Percentiles rank a stretch among this genome's conserved stretches.
Evolutionary conservation across 2,797 vertebrate species (phyloP).

Genomic region (Esox masquinongy): DNA sequence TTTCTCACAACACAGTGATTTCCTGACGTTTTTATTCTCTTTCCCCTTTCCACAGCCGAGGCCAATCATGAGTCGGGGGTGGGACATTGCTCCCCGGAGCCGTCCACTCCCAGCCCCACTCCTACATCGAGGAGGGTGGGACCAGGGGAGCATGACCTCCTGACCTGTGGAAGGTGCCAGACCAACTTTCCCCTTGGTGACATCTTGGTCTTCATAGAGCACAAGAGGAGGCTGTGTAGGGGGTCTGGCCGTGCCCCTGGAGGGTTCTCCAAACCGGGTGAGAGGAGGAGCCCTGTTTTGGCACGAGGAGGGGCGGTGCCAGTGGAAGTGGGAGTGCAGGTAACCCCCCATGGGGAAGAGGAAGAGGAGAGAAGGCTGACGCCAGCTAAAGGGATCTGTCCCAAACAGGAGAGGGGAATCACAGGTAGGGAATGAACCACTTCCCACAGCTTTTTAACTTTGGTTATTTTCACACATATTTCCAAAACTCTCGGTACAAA

Average conservation of each 20-base stretch:
- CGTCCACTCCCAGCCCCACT: conserved; percentile 58
- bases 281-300: conserved; percentile 80
- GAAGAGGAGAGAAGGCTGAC: conserved; percentile 72
- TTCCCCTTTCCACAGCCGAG: conserved; percentile 73
- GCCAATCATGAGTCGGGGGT: conserved; percentile 88
- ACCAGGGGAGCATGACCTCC: conserved; percentile 88
- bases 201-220: conserved; percentile 98
- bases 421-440: conserved; percentile 53
- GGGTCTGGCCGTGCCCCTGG: conserved; percentile 67
- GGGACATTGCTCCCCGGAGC: conserved; percentile 71
- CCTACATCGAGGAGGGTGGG: conserved; percentile 77
- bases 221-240: conserved; percentile 93
- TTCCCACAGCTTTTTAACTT: background rate
- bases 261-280: conserved; percentile 90
- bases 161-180: conserved; percentile 99
- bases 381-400: conserved; percentile 88
- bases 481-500: too few species aligned
- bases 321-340: conserved; percentile 97
- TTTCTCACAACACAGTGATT: background rate
- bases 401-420: conserved; percentile 94
- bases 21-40: conserved; percentile 5
- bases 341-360: conserved; percentile 86
- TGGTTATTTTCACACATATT: background rate
- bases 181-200: conserved; percentile 98
- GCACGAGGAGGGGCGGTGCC: conserved; percentile 86